Evolutionary conservation across 2,888 invertebrate species (phyloP), one percentile per base, ranked within the genome.

Genomic region (Protodeltote pygarga): DNA sequence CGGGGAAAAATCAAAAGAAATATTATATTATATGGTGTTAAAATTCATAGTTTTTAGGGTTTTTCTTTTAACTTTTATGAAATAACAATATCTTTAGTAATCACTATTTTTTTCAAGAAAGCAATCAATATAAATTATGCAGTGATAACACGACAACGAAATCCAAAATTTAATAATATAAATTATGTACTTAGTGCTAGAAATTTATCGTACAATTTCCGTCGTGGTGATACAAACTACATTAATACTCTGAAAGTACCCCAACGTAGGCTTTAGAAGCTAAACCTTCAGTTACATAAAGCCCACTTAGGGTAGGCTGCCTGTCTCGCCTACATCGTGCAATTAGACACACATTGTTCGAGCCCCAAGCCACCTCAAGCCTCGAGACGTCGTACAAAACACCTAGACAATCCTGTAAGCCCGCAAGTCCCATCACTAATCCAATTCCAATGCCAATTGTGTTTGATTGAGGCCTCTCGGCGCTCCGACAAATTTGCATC

Each of bases 401-500:
- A 20, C 29, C 15, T 9, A 34, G 11, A 17, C 13, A 31, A 44
- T 15, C 27, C 34, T 11, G n/a, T 27, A 17, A 38, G 21, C 27
- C 24, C 11, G 14, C n/a, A 15, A 10, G 10, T 11, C 5, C 5
- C 8, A 16, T 41, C 46, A 21, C 46, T 47, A 54, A 65, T 55
- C 24, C 46, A 58, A 65, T 63, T 62, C 42, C 29, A 25, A 34
- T 23, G 21, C 19, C 44, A 58, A 64, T 66, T 60, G 46, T 29
- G 37, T 46, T 38, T 58, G 63, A 69, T 65, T 51, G 40, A 35
- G 53, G 45, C 37, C 25, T 16, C 49, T 38, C 15, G 24, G 42
- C n/a, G n/a, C 34, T 29, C 44, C 25, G 24, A 28, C 41, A 37
- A 40, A 51, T 65, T 68, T 65, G 50, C 62, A 53, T 57, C 46